Evolutionary conservation across 1,140 invertebrate genomes (phyloP).

Genomic region (Lepidurus apus): DNA sequence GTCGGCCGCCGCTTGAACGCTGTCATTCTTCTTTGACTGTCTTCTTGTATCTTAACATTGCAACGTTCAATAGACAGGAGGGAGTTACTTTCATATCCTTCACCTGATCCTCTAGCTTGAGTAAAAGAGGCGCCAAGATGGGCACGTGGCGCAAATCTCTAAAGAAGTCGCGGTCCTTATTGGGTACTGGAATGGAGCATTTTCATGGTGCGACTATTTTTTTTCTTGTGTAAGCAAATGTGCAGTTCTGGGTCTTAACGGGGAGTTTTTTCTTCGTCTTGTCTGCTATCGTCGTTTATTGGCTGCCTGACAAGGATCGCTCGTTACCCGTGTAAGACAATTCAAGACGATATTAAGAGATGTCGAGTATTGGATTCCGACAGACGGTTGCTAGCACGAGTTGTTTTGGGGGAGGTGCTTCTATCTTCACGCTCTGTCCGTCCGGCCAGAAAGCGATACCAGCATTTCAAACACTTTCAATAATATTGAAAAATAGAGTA

Average conservation of each 20-base stretch:
- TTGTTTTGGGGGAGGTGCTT: too few relatives aligned
- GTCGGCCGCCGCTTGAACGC: background rate
- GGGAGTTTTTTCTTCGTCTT: background rate
- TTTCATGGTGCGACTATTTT: background rate
- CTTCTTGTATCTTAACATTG: background rate
- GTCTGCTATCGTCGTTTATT: too few relatives aligned
- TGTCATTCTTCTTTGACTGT: background rate
- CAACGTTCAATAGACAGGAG: background rate
- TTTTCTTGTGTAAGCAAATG: background rate
- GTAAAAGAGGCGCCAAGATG: background rate
- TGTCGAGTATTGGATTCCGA: too few relatives aligned
- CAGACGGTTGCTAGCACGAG: too few relatives aligned
- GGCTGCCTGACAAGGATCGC: too few relatives aligned
- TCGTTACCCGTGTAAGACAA: too few relatives aligned
- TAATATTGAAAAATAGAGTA: too few relatives aligned
- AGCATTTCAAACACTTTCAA: too few relatives aligned
- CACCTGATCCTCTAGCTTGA: background rate
- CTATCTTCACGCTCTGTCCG: too few relatives aligned
- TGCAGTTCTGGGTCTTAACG: background rate
- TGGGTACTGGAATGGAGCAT: background rate
- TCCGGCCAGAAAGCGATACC: too few relatives aligned
- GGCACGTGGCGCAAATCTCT: background rate
- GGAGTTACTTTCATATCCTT: slow-evolving; percentile 5
- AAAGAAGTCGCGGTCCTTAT: background rate
- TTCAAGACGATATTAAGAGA: too few relatives aligned